Base-by-base conservation (phyloP, 2,113 vertebrate species). In the Sturnus vulgaris region DNA sequence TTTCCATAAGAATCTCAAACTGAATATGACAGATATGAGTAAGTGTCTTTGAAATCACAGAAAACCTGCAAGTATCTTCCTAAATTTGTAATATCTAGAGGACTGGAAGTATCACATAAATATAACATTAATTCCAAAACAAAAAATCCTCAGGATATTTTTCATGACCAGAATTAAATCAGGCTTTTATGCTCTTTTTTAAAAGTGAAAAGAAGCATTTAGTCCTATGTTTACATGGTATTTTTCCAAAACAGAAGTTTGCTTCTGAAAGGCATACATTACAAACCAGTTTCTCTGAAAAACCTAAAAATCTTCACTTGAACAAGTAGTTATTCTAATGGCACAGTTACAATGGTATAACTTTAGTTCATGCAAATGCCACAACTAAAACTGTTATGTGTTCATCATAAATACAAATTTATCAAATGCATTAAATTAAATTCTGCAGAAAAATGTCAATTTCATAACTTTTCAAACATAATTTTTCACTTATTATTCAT, bases 21-120 rank as follows among this genome's bases (percentile, higher is more conserved):
- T 69, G 23, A 93, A 69, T 68, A 60, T 91, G 77, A 93, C 65
- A 92, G 78, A 78, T 92, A 92, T 52, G 78, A 92, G 63, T 78
- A 92, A 96, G 73, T 79, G 53, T 94, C 78, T 85, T 76, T 57
- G 37, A 79, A 93, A 88, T 37, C 1, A 1, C 63, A 86, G 71
- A 92, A 94, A 95, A 86, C 52, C 55, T 83, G 68, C 46, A 95
- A 91, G 61, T 49, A 53, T 71, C 37, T 76, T 82, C 66, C 66
- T 79, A 87, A 85, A 87, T 52, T 39, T 83, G 57, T 23, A 86
- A 2, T 81, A 90, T 86, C 37, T 71, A 87, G 47, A 86, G 56
- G 25, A 92, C 28, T 18, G 33, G 25, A 37, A 92, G 15, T 53
- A 89, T 91, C 42, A 91, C 40, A 93, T 46, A 93, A 92, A 85